Conservation (phyloP, 2,888 invertebrate species). For the Eubasilissa splendida region DNA sequence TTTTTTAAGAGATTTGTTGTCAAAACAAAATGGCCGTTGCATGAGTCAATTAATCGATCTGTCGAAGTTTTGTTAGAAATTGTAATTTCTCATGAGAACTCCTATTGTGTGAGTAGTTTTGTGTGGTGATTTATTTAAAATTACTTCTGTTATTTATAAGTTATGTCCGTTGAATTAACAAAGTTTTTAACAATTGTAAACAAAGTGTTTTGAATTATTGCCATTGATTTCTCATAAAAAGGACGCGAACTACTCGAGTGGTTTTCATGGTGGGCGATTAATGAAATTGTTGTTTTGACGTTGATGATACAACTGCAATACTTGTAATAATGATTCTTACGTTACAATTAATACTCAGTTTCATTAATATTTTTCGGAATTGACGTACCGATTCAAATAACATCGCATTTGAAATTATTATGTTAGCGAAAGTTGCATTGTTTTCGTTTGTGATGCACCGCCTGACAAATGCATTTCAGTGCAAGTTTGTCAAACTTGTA, state of each 20-base stretch:
- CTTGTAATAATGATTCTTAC: conserved; percentile 3
- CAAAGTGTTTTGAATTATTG: conserved; percentile 44
- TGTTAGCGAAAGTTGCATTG: conserved; percentile 44
- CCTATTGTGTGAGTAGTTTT: conserved; percentile 51
- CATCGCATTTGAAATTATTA: conserved; percentile 32
- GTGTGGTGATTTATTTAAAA: conserved; percentile 5
- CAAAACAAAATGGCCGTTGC: conserved; percentile 59
- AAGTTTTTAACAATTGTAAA: conserved; percentile 41
- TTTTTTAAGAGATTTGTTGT: conserved; percentile 53
- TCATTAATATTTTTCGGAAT: conserved; percentile 46
- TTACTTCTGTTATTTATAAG: conserved; percentile 21
- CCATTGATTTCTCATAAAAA: conserved; percentile 52
- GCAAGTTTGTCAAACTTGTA: conserved; percentile 42
- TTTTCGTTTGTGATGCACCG: conserved; percentile 44
- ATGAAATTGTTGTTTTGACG: conserved; percentile 19
- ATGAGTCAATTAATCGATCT: conserved; percentile 56
- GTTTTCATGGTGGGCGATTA: conserved; percentile 48
- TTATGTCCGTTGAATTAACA: not conserved
- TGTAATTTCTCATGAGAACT: conserved; percentile 48
- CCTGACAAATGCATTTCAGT: conserved; percentile 46
- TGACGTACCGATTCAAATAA: conserved; percentile 7
- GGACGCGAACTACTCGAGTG: conserved; percentile 50
- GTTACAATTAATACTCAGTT: conserved; percentile 30
- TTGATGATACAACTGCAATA: not conserved
- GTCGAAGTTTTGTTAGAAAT: conserved; percentile 47